phyloP scores from a whole-genome alignment of 2,797 vertebrate species.

The Trematomus bernacchii region DNA sequence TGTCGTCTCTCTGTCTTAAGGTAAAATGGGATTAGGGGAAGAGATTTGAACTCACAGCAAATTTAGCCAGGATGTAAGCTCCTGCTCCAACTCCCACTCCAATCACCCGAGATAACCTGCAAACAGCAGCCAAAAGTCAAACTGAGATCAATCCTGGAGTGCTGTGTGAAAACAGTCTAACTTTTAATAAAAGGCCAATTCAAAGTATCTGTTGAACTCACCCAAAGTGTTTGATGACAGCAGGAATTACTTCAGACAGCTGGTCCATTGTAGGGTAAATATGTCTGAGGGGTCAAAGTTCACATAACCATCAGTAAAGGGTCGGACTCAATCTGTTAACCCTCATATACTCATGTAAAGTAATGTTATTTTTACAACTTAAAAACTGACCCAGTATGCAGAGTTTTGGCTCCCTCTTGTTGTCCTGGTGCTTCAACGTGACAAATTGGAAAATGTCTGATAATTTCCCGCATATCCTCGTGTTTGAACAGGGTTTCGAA shows the following conservation, averaged over 20 bases:
- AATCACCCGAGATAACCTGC: slow-evolving; percentile 91
- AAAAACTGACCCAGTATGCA: slow-evolving; percentile 87
- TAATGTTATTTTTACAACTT: background rate
- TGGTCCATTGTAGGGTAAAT: slow-evolving; percentile 96
- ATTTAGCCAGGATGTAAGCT: slow-evolving; percentile 92
- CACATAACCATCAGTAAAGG: slow-evolving; percentile 7
- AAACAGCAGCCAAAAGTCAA: slow-evolving; percentile 30
- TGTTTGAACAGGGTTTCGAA: slow-evolving; percentile 92
- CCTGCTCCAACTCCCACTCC: slow-evolving; percentile 95
- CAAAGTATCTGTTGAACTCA: slow-evolving; percentile 54
- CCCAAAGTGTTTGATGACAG: slow-evolving; percentile 94
- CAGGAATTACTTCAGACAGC: slow-evolving; percentile 91
- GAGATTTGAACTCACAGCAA: slow-evolving; percentile 89
- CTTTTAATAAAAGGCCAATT: slow-evolving; percentile 2
- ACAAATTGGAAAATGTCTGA: slow-evolving; percentile 92
- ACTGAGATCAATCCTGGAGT: background rate
- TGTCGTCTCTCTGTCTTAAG: background rate
- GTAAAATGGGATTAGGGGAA: slow-evolving; percentile 11
- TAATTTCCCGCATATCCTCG: slow-evolving; percentile 96
- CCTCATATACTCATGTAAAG: background rate
- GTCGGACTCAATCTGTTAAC: background rate
- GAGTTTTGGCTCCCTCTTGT: slow-evolving; percentile 90
- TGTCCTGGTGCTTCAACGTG: slow-evolving; percentile 96
- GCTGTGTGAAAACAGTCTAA: background rate
- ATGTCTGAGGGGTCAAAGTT: slow-evolving; percentile 81